Conservation (phyloP, 2,797 vertebrate genomes). For the Kryptopterus vitreolus region DNA sequence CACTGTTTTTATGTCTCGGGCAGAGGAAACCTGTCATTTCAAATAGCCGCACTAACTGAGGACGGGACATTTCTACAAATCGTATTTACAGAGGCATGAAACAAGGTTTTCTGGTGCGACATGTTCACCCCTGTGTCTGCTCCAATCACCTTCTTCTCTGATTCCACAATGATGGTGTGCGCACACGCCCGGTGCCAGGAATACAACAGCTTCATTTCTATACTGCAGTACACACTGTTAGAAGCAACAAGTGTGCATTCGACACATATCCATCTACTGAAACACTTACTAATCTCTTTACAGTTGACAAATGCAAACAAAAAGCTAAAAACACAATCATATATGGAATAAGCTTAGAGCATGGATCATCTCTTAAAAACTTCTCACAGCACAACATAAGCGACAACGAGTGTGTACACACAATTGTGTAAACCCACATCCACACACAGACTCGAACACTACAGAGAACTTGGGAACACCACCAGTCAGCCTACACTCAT, state of each 20-base stretch:
- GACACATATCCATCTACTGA: background rate
- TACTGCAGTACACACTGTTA: background rate
- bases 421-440: no score
- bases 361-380: no score
- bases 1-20: background rate
- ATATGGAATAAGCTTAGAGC: no score
- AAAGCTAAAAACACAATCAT: no score
- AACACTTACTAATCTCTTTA: no score
- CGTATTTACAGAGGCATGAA: constrained; percentile 44
- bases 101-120: constrained; percentile 37
- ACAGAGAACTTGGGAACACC: no score
- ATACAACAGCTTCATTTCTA: background rate
- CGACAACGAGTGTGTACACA: no score
- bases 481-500: no score
- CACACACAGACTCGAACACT: no score
- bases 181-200: background rate
- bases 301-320: no score
- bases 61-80: background rate
- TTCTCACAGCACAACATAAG: no score
- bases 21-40: constrained; percentile 23
- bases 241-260: background rate
- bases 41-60: constrained; percentile 4
- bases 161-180: background rate
- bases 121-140: background rate
- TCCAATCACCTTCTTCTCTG: background rate